These are phyloP conservation scores for Orchesella flavescens DNA, from an alignment of 2,888 invertebrate genomes.

Conservation along the genomic window DNA sequence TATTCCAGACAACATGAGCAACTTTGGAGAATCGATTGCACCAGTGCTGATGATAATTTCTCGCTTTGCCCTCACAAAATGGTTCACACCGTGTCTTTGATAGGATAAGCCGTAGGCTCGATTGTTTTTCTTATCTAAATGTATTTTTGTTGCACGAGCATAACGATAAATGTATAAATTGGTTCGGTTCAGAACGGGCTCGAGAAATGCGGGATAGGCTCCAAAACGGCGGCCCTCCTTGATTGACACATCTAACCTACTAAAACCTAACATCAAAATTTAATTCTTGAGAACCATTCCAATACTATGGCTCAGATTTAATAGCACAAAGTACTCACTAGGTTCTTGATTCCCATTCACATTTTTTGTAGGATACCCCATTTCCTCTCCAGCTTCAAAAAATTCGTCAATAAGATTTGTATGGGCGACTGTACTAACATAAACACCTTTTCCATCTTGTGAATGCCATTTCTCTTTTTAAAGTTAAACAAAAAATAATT, in stretches of 20 bases:
- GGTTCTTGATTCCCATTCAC: conserved; percentile 58
- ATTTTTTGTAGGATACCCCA: conserved; percentile 47
- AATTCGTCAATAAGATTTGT: conserved; percentile 19
- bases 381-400: conserved; percentile 55
- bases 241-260: conserved; percentile 56
- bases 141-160: too few species aligned
- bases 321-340: too few species aligned
- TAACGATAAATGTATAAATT: conserved; percentile 65
- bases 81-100: too few species aligned
- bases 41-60: conserved; percentile 66
- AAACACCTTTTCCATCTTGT: conserved; percentile 37
- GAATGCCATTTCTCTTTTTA: conserved; percentile 45
- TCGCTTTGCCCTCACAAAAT: conserved; percentile 53
- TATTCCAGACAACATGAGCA: conserved; percentile 65
- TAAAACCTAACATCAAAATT: conserved; percentile 32
- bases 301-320: too few species aligned
- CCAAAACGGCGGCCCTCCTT: conserved; percentile 60
- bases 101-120: conserved; percentile 66
- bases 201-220: conserved; percentile 51
- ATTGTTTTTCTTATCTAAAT: conserved; percentile 24
- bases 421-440: conserved; percentile 27
- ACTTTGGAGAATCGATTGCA: conserved; percentile 52
- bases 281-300: too few species aligned
- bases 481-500: too few species aligned
- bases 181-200: conserved; percentile 48